Evolutionary conservation across 2,888 invertebrate species (phyloP).

Genomic region (Amblyjoppa fuscipennis): DNA sequence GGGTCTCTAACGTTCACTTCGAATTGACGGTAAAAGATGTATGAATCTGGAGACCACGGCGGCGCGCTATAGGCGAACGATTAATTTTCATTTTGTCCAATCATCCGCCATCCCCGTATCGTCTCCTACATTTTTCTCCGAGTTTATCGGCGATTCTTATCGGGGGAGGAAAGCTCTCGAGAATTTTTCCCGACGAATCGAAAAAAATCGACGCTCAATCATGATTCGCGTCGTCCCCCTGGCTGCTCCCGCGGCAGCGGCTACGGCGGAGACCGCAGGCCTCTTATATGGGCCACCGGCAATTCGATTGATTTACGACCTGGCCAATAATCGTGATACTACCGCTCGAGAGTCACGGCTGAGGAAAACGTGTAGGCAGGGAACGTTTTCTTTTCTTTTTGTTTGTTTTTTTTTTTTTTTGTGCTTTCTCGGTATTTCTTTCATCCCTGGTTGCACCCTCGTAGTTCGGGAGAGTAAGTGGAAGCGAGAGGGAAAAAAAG

Average conservation of each 20-base stretch:
- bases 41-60: neutral
- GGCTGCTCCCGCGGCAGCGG: constrained; percentile 15
- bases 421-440: constrained; percentile 12
- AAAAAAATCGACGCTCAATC: constrained; percentile 62
- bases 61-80: constrained; percentile 23
- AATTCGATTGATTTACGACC: constrained; percentile 66
- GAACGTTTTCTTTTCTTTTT: neutral
- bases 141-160: neutral
- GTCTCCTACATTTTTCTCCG: constrained; percentile 5
- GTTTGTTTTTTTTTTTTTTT: constrained; percentile 28
- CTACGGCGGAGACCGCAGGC: constrained; percentile 35
- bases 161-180: constrained; percentile 19
- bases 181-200: constrained; percentile 50
- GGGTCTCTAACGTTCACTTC: neutral
- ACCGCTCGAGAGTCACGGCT: constrained; percentile 36
- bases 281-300: constrained; percentile 55
- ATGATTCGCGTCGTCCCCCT: constrained; percentile 42
- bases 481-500: constrained; percentile 3
- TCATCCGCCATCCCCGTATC: constrained; percentile 29
- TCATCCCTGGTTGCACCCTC: constrained; percentile 9
- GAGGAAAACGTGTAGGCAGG: constrained; percentile 19
- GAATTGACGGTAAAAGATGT: neutral
- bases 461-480: neutral
- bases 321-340: constrained; percentile 64
- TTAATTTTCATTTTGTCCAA: constrained; percentile 62